Evolutionary conservation across 2,113 vertebrate genomes (phyloP).

Genomic region (Brevimyrus niger): DNA sequence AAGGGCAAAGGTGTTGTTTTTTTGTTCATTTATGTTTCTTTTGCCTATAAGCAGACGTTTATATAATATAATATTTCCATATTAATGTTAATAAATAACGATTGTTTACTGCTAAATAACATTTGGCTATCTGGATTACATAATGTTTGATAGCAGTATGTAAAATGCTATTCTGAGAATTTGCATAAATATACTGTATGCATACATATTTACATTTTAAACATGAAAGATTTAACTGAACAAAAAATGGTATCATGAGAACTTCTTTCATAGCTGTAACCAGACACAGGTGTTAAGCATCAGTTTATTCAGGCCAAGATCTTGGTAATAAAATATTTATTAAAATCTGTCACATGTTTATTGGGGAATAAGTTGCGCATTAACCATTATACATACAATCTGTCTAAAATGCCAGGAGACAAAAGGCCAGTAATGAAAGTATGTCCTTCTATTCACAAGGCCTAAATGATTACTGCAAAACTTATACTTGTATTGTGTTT

Average conservation of each 20-base stretch:
- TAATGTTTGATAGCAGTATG: background rate
- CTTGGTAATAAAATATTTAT: background rate
- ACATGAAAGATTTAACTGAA: background rate
- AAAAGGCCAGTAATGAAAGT: background rate
- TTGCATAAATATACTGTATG: background rate
- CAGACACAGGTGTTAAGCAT: background rate
- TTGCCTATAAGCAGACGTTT: background rate
- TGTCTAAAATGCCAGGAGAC: background rate
- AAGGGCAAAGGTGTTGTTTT: background rate
- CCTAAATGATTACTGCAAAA: background rate
- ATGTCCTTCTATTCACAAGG: background rate
- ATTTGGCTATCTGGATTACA: background rate
- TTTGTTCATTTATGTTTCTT: background rate
- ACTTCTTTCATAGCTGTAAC: background rate
- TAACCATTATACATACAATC: background rate
- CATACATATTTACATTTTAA: background rate
- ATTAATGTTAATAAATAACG: background rate
- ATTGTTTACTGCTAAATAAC: background rate
- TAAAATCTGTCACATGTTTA: background rate
- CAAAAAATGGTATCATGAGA: background rate
- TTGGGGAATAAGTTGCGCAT: background rate
- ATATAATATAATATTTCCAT: background rate
- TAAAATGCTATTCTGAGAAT: background rate
- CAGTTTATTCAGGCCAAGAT: background rate
- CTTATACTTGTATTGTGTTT: background rate